These are phyloP conservation scores for Halyomorpha halys DNA, from an alignment of 1,140 invertebrate species.

Conservation along the genomic window DNA sequence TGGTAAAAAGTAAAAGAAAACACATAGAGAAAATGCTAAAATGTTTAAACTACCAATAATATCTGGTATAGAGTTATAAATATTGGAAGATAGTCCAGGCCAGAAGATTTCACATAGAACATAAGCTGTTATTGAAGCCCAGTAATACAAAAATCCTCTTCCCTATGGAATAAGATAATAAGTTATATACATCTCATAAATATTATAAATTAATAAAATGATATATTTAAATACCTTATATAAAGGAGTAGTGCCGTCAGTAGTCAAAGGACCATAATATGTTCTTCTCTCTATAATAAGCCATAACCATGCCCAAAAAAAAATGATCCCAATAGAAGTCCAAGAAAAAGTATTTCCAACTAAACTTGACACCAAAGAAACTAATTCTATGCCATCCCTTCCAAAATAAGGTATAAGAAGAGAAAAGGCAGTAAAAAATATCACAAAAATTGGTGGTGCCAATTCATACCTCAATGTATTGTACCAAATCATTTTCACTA, in stretches of 20 bases:
- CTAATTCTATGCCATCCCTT: conserved; percentile 27
- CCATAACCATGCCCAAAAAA: conserved; percentile 36
- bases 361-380: conserved; percentile 25
- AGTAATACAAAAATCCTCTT: conserved; percentile 45
- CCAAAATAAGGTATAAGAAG: conserved; percentile 35
- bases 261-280: conserved; percentile 41
- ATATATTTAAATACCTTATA: conserved; percentile 36
- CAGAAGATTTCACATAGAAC: conserved; percentile 30
- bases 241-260: conserved; percentile 40
- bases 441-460: conserved; percentile 36
- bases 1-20: conserved; percentile 39
- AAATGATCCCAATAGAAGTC: conserved; percentile 32
- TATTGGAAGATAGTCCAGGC: conserved; percentile 32
- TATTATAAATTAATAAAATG: background rate
- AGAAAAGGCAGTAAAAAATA: conserved; percentile 34
- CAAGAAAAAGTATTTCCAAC: conserved; percentile 35
- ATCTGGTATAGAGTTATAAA: conserved; percentile 42
- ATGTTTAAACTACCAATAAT: conserved; percentile 42
- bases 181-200: background rate
- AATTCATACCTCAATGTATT: conserved; percentile 33
- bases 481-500: conserved; percentile 21
- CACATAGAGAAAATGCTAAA: conserved; percentile 42
- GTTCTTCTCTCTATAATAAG: conserved; percentile 38
- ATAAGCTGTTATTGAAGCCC: conserved; percentile 37
- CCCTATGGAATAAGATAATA: conserved; percentile 31